Percentiles rank a stretch among this genome's conserved stretches.
These are phyloP conservation scores for Blera fallax DNA, from an alignment of 2,888 invertebrate species.

Conservation along the genomic window DNA sequence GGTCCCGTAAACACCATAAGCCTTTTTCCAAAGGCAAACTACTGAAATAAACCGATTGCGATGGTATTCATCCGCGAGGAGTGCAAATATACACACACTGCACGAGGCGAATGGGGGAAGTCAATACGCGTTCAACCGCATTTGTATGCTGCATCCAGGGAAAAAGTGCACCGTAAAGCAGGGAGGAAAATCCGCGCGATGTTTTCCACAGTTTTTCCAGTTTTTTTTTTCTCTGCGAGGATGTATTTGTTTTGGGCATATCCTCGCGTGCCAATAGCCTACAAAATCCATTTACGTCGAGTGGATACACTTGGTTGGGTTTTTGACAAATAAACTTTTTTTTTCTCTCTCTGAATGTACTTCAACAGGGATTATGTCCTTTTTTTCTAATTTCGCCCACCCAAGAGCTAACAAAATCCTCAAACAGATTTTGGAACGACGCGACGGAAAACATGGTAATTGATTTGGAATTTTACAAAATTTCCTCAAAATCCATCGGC, in stretches of 20 bases:
- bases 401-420: no score
- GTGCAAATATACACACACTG: neutral
- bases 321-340: conserved; percentile 19
- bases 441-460: no score
- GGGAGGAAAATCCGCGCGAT: neutral
- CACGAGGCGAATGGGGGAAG: neutral
- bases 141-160: neutral
- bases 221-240: neutral
- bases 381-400: no score
- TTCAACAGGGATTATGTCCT: neutral
- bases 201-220: conserved; percentile 1
- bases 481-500: no score
- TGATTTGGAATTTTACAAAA: no score
- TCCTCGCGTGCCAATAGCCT: neutral
- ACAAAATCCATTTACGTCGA: conserved; percentile 47
- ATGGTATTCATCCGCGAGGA: neutral
- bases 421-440: no score
- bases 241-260: conserved; percentile 21
- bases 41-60: neutral
- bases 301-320: conserved; percentile 29
- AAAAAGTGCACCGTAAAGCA: neutral
- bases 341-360: neutral
- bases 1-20: no score
- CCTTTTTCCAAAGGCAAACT: neutral
- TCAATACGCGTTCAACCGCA: conserved; percentile 39